These are phyloP conservation scores for Clanis bilineata DNA, from an alignment of 2,888 invertebrate genomes.

Conservation along the genomic window DNA sequence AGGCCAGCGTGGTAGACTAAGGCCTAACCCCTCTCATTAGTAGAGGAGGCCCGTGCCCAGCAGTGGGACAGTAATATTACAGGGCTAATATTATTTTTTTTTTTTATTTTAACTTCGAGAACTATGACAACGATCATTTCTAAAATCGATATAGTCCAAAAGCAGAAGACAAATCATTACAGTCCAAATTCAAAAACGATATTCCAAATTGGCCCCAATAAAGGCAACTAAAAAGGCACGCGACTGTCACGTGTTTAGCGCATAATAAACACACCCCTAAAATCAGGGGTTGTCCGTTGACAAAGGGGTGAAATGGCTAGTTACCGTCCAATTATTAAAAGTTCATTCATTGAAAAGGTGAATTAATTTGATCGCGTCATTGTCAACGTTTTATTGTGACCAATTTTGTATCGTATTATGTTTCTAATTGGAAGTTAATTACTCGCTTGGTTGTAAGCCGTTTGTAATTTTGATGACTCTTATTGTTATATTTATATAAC, in stretches of 20 bases:
- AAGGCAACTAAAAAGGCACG: slow-evolving; percentile 38
- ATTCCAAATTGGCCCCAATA: slow-evolving; percentile 26
- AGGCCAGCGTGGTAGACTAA: no score
- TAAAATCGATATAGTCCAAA: not conserved
- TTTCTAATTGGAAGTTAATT: not conserved
- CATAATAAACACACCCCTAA: slow-evolving; percentile 26
- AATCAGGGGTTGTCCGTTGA: slow-evolving; percentile 21
- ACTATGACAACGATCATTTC: not conserved
- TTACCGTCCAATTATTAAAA: slow-evolving; percentile 13
- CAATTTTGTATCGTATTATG: not conserved
- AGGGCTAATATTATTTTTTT: no score
- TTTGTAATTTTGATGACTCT: not conserved
- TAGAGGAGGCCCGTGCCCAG: no score
- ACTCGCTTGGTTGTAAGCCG: not conserved
- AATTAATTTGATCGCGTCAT: slow-evolving; percentile 11
- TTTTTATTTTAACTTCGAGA: no score
- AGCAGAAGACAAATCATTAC: slow-evolving; percentile 2
- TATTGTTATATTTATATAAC: no score
- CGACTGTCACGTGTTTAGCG: slow-evolving; percentile 33
- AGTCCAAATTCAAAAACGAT: slow-evolving; percentile 15
- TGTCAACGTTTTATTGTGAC: not conserved
- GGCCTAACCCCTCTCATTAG: no score
- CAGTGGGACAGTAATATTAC: no score
- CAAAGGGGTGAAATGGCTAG: slow-evolving; percentile 18
- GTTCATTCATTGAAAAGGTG: slow-evolving; percentile 9